Evolutionary conservation across 2,113 vertebrate species (phyloP).

Genomic region (Phalacrocorax pelagicus): DNA sequence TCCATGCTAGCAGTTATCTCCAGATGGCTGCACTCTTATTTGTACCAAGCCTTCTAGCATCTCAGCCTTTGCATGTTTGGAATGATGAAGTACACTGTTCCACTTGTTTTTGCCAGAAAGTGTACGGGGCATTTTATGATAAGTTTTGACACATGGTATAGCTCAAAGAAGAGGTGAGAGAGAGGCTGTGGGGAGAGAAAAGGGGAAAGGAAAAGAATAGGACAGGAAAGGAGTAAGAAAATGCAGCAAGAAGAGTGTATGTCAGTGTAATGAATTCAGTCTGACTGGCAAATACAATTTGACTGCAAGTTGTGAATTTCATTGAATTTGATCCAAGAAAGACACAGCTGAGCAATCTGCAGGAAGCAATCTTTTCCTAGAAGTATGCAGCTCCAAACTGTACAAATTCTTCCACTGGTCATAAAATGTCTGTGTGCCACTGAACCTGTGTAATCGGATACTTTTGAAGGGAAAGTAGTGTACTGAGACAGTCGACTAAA

Average conservation of each 20-base stretch:
- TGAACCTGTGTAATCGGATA: conserved; percentile 28
- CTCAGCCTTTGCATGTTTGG: conserved; percentile 27
- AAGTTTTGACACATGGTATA: conserved; percentile 47
- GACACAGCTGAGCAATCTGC: conserved; percentile 76
- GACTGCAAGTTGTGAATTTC: conserved; percentile 70
- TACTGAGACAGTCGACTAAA: not conserved
- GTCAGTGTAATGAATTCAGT: conserved; percentile 64
- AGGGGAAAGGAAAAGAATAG: not conserved
- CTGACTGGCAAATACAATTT: conserved; percentile 73
- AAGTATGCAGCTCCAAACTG: conserved; percentile 69
- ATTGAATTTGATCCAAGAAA: conserved; percentile 76
- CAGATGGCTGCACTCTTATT: conserved; percentile 61
- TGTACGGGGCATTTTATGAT: conserved; percentile 52
- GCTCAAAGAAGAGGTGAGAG: conserved; percentile 17
- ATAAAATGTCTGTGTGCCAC: conserved; percentile 13
- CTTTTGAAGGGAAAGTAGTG: conserved; percentile 22
- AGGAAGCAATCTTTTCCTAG: conserved; percentile 78
- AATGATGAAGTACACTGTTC: conserved; percentile 60
- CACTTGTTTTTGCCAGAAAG: conserved; percentile 65
- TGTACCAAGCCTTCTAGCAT: conserved; percentile 48
- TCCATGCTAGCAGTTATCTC: conserved; percentile 39
- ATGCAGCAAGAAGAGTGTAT: conserved; percentile 28
- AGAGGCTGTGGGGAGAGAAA: not conserved
- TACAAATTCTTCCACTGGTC: conserved; percentile 62
- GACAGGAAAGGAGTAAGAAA: not conserved